These are phyloP conservation scores for Climacteris rufus DNA, from an alignment of 2,113 vertebrate genomes.

Conservation along the genomic window DNA sequence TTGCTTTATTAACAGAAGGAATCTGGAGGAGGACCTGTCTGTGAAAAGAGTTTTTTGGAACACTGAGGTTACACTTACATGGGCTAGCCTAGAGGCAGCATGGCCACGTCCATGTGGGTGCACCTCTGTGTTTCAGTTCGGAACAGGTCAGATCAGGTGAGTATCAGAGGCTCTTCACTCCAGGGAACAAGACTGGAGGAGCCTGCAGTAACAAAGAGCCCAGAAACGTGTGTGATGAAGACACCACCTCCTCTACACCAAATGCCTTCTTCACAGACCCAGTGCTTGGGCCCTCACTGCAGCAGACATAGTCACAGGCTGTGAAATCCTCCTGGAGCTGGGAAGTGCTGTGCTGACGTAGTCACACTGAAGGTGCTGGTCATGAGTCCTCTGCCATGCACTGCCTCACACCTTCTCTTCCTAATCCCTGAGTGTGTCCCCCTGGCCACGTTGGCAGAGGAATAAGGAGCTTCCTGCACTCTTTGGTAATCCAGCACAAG, in stretches of 20 bases:
- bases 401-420: too few species aligned
- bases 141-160: neutral
- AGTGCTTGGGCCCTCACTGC: neutral
- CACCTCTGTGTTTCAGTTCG: neutral
- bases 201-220: fast-evolving
- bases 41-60: neutral
- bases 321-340: neutral
- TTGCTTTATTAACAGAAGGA: neutral
- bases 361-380: neutral
- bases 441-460: fast-evolving
- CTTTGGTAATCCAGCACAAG: neutral
- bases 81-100: neutral
- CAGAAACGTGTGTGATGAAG: neutral
- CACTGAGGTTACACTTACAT: fast-evolving
- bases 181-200: neutral
- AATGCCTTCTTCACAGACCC: neutral
- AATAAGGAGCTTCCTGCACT: neutral
- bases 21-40: neutral
- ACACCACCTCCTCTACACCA: neutral
- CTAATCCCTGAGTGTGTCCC: fast-evolving
- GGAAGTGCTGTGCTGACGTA: neutral
- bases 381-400: neutral
- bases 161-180: neutral
- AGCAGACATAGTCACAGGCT: fast-evolving
- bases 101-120: fast-evolving